Percentiles rank a stretch among this genome's conserved stretches.
Conservation (phyloP, 2,888 invertebrate species). For the Rugalucina vietnamica region DNA sequence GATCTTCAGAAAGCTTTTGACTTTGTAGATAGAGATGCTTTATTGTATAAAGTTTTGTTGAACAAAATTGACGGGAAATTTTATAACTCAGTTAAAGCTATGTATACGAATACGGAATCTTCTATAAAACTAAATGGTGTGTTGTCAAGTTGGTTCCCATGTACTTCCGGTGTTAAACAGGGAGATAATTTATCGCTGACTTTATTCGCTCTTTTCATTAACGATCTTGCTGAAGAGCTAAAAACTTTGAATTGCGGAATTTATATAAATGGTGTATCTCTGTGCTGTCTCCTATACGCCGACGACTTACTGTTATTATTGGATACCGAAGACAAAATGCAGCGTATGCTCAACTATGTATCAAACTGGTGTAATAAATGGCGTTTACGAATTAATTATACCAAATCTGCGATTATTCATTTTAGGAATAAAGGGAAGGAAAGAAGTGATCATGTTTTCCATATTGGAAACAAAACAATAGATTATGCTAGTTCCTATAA, state of each 20-base stretch:
- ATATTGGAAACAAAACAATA: background rate
- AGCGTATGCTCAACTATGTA: background rate
- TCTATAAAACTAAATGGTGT: background rate
- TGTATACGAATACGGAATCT: constrained; percentile 3
- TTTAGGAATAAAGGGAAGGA: background rate
- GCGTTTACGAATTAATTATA: background rate
- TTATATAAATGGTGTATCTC: background rate
- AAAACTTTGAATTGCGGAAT: background rate
- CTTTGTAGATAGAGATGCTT: constrained; percentile 6
- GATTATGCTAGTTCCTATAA: background rate
- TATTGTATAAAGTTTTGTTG: constrained; percentile 19
- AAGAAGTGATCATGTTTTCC: background rate
- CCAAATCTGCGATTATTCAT: background rate
- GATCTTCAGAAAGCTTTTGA: constrained; percentile 41
- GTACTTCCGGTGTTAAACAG: constrained; percentile 11
- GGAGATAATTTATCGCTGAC: constrained; percentile 27
- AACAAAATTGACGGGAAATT: constrained; percentile 29
- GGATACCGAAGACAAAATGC: background rate
- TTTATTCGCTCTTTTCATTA: constrained; percentile 18
- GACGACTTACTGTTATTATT: background rate
- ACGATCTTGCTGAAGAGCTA: background rate
- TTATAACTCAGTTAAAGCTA: constrained; percentile 21
- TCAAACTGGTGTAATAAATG: background rate
- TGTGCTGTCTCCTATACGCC: background rate
- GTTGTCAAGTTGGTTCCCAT: constrained; percentile 6